Evolutionary conservation across 2,888 invertebrate species (phyloP).

Genomic region (Pristionchus mayeri): DNA sequence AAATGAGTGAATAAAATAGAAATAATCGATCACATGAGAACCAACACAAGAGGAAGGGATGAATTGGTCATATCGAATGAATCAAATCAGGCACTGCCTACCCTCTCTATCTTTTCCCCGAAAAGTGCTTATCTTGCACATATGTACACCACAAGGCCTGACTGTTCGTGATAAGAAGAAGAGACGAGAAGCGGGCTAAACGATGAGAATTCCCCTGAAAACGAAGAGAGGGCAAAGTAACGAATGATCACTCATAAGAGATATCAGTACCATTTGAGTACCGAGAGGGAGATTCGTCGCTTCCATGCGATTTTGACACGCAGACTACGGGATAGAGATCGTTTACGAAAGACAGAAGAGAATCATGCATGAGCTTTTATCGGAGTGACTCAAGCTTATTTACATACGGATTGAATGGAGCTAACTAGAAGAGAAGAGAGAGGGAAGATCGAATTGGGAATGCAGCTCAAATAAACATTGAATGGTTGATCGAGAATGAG

Average conservation of each 20-base stretch:
- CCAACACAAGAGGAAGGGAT: too few species aligned
- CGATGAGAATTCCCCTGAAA: background rate
- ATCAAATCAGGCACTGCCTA: background rate
- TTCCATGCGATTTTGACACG: background rate
- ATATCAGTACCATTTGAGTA: background rate
- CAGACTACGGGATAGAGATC: background rate
- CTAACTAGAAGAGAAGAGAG: slow-evolving; percentile 18
- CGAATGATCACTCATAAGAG: background rate
- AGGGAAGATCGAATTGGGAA: background rate
- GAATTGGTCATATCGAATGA: too few species aligned
- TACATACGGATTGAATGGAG: background rate
- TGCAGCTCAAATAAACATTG: background rate
- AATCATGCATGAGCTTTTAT: background rate
- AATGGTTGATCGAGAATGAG: too few species aligned
- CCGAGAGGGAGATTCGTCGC: background rate
- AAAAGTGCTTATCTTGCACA: slow-evolving; percentile 32
- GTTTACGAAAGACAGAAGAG: background rate
- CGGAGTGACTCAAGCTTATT: background rate
- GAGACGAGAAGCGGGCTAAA: background rate
- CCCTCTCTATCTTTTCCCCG: background rate
- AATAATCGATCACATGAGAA: background rate
- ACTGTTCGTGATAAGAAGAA: background rate
- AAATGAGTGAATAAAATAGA: background rate
- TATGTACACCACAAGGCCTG: background rate
- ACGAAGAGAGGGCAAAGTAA: background rate